Conservation (phyloP, 2,888 invertebrate genomes). For the Cryptophagus acutangulus region DNA sequence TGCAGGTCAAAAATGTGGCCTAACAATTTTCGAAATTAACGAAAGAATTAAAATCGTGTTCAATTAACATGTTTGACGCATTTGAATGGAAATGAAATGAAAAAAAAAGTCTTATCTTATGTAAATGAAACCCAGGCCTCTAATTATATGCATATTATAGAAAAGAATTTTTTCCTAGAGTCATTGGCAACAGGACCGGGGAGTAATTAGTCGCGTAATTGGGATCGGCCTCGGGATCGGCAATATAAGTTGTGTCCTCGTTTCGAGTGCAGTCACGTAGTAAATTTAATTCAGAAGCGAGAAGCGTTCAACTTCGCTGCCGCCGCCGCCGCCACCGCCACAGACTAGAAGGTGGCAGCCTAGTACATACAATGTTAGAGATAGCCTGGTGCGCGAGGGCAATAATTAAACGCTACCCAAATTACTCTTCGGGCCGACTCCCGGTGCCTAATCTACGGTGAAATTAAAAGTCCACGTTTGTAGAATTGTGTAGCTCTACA, state of each 20-base stretch:
- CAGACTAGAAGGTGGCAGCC: slow-evolving; percentile 3
- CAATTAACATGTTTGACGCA: too few species aligned
- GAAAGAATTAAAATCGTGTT: too few species aligned
- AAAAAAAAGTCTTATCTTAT: too few species aligned
- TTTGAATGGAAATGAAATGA: too few species aligned
- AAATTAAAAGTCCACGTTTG: slow-evolving; percentile 22
- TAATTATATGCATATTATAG: background rate
- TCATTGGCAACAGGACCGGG: slow-evolving; percentile 11
- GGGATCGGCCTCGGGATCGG: slow-evolving; percentile 15
- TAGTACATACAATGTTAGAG: slow-evolving; percentile 7
- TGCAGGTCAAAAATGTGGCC: too few species aligned
- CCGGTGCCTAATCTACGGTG: slow-evolving; percentile 20
- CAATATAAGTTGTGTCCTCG: slow-evolving; percentile 16
- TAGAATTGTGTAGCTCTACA: too few species aligned
- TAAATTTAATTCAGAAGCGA: slow-evolving; percentile 41
- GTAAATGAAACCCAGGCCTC: too few species aligned
- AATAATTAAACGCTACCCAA: slow-evolving; percentile 24
- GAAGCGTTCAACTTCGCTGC: slow-evolving; percentile 12
- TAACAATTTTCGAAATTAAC: too few species aligned
- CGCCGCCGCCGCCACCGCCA: slow-evolving; percentile 1
- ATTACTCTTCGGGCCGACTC: slow-evolving; percentile 19
- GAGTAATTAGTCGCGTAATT: slow-evolving; percentile 18
- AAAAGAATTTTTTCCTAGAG: slow-evolving; percentile 7
- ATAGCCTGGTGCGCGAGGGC: slow-evolving; percentile 11
- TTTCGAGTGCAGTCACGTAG: slow-evolving; percentile 42